These are phyloP conservation scores for Podotricha telesiphe DNA, from an alignment of 2,888 invertebrate species.

Conservation along the genomic window DNA sequence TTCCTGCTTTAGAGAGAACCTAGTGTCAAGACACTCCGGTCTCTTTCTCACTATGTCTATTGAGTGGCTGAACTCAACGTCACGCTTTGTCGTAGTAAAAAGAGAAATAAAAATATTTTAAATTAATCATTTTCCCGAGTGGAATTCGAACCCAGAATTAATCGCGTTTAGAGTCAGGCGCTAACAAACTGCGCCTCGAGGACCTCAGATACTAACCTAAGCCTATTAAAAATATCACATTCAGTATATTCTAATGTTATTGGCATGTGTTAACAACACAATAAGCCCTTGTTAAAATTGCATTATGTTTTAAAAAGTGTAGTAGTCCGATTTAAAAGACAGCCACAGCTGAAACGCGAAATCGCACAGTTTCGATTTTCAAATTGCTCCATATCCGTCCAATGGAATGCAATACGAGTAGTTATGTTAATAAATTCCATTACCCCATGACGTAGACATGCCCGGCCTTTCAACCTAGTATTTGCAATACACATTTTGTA, in stretches of 20 bases:
- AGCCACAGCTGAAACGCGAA: conserved; percentile 10
- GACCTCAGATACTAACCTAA: neutral
- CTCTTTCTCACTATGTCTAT: too few relatives aligned
- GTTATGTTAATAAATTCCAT: conserved; percentile 44
- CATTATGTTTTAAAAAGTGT: neutral
- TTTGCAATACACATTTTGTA: conserved; percentile 46
- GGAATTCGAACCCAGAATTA: too few relatives aligned
- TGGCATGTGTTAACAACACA: conserved; percentile 15
- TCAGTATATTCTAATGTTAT: neutral
- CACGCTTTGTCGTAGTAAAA: too few relatives aligned
- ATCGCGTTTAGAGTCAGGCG: too few relatives aligned
- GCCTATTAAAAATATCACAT: neutral
- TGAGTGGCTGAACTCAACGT: too few relatives aligned
- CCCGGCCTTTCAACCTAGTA: conserved; percentile 40
- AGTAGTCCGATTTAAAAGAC: conserved; percentile 9
- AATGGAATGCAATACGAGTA: conserved; percentile 31
- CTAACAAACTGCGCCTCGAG: too few relatives aligned
- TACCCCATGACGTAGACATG: conserved; percentile 41
- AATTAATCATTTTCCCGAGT: too few relatives aligned
- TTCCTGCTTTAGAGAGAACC: too few relatives aligned
- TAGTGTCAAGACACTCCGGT: too few relatives aligned
- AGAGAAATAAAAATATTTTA: too few relatives aligned
- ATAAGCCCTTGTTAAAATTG: conserved; percentile 11
- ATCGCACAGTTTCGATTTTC: conserved; percentile 28
- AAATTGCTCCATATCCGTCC: conserved; percentile 32